A percentile compares a stretch with the other conserved stretches of the same genome.
phyloP scores from a whole-genome alignment of 1,140 invertebrate species.

The Leptonema lineaticorne region DNA sequence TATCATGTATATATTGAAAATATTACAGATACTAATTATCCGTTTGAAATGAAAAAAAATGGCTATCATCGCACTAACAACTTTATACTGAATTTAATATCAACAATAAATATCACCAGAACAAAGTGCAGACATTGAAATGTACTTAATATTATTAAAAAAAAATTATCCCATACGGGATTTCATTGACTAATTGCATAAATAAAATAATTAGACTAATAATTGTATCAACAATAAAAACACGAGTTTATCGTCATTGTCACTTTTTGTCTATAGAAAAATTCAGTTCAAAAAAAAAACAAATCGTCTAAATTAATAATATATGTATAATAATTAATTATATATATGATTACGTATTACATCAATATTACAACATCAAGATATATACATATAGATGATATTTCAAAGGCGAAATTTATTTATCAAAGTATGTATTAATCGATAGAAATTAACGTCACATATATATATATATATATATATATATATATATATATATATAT shows the following conservation, averaged over 20 bases:
- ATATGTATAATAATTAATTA: no score
- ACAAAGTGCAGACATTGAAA: neutral
- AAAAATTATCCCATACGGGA: neutral
- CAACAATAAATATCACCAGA: neutral
- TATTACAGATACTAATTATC: neutral
- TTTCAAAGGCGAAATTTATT: no score
- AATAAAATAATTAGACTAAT: neutral
- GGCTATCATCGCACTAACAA: neutral
- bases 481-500: slow-evolving; percentile 5
- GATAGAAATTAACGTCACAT: no score
- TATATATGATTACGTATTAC: neutral
- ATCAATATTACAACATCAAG: slow-evolving; percentile 12
- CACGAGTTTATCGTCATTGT: neutral
- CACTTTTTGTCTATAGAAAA: no score
- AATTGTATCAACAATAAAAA: neutral
- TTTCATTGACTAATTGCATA: neutral
- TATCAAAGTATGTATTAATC: no score
- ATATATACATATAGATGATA: neutral
- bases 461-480: neutral
- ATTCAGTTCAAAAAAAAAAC: neutral
- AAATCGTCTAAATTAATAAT: neutral
- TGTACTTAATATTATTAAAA: neutral
- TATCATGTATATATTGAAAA: neutral
- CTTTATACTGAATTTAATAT: no score
- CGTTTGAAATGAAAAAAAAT: neutral